phyloP scores from a whole-genome alignment of 2,113 vertebrate genomes.

The Brachirus orientalis region DNA sequence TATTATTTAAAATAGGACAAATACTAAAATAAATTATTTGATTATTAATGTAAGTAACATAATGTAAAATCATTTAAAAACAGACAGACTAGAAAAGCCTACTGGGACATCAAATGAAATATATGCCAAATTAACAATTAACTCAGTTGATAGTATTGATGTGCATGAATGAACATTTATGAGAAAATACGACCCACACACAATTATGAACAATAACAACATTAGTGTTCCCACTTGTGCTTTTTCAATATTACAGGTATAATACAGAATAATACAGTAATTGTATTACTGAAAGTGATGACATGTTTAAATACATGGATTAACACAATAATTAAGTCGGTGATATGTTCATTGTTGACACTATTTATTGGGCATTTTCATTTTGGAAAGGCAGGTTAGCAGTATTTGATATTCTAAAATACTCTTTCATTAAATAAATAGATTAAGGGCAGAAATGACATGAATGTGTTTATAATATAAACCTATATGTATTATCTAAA shows the following conservation, averaged over 20 bases:
- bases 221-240: background rate
- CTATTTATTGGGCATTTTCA: too few species aligned
- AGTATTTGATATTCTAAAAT: too few species aligned
- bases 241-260: background rate
- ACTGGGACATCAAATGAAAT: background rate
- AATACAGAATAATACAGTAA: background rate
- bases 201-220: constrained; percentile 13
- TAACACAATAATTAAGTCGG: too few species aligned
- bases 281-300: background rate
- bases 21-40: background rate
- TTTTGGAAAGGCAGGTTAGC: too few species aligned
- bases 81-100: background rate
- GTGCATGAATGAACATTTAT: constrained; percentile 3
- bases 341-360: too few species aligned
- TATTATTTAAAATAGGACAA: background rate
- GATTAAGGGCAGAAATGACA: too few species aligned
- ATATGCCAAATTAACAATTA: constrained; percentile 6
- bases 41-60: too few species aligned
- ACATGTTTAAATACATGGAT: background rate
- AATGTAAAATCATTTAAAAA: too few species aligned
- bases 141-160: constrained; percentile 12
- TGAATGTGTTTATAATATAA: too few species aligned
- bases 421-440: too few species aligned
- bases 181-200: constrained; percentile 12
- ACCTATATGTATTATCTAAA: too few species aligned